Evolutionary conservation across 2,113 vertebrate species (phyloP).

Genomic region (Crotalus horridus): DNA sequence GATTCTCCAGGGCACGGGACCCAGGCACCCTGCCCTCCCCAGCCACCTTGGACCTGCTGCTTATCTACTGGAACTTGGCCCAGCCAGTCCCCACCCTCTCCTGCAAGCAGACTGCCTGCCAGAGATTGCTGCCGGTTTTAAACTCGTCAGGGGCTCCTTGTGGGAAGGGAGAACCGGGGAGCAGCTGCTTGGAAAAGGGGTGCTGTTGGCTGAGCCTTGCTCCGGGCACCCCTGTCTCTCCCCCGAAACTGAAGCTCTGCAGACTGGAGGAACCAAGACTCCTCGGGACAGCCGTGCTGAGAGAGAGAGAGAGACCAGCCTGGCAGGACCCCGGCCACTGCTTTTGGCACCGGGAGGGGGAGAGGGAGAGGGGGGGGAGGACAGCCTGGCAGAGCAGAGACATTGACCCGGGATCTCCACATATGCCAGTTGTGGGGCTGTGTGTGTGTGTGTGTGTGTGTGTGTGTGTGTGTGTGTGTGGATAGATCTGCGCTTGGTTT

Average conservation of each 20-base stretch:
- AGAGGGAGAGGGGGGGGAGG: not conserved
- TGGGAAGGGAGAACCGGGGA: not conserved
- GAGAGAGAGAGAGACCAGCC: not conserved
- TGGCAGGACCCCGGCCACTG: not conserved
- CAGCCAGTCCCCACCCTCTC: too few species aligned
- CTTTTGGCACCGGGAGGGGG: not conserved
- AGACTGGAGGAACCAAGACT: not conserved
- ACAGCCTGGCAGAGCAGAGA: not conserved
- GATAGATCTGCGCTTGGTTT: not conserved
- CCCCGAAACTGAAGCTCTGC: not conserved
- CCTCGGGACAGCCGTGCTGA: not conserved
- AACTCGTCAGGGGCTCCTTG: not conserved
- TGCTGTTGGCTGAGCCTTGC: not conserved
- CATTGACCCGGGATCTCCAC: not conserved
- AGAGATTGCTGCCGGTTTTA: not conserved
- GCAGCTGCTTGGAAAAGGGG: not conserved
- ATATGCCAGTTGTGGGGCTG: not conserved
- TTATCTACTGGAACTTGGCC: not conserved
- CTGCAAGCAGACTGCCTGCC: not conserved
- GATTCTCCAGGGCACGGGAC: not conserved
- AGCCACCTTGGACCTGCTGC: not conserved
- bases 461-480: not conserved
- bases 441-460: not conserved
- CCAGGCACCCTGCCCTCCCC: not conserved
- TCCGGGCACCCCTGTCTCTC: not conserved